A percentile compares a stretch with the other conserved stretches of the same genome.
Evolutionary conservation across 2,797 vertebrate species (phyloP).

Genomic region (Schizothorax lantsangensis): DNA sequence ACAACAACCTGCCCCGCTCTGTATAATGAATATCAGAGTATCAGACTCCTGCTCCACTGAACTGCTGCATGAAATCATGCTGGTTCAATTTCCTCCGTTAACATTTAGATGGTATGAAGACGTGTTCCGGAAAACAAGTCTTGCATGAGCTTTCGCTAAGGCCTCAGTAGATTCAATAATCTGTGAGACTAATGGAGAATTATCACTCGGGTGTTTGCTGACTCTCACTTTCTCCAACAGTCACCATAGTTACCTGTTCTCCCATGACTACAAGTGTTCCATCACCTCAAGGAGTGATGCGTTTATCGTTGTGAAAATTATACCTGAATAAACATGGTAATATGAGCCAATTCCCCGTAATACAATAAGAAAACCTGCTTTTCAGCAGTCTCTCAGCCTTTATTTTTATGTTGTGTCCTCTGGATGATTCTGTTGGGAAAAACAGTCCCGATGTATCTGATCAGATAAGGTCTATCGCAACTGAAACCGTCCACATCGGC

Average conservation of each 20-base stretch:
- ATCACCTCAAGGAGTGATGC: slow-evolving; percentile 15
- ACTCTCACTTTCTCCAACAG: slow-evolving; percentile 35
- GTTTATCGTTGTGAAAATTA: slow-evolving; percentile 21
- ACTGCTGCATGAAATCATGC: slow-evolving; percentile 4
- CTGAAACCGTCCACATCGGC: slow-evolving; percentile 36
- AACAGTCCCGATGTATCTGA: slow-evolving; percentile 43
- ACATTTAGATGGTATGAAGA: slow-evolving; percentile 18
- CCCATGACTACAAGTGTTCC: slow-evolving; percentile 19
- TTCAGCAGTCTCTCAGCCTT: background rate
- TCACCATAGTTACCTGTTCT: slow-evolving; percentile 52
- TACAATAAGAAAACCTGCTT: background rate
- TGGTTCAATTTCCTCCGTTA: slow-evolving; percentile 1
- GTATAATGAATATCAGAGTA: slow-evolving; percentile 16
- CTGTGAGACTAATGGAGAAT: slow-evolving; percentile 46
- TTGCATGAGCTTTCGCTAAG: slow-evolving; percentile 29
- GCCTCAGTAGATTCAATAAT: slow-evolving; percentile 47
- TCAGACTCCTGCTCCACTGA: slow-evolving; percentile 4
- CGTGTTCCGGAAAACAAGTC: slow-evolving; percentile 23
- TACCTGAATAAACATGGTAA: slow-evolving; percentile 12
- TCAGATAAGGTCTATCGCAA: slow-evolving; percentile 54
- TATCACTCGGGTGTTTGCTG: slow-evolving; percentile 44
- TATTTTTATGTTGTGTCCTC: slow-evolving; percentile 8
- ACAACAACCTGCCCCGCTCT: background rate
- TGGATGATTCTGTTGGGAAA: slow-evolving; percentile 20
- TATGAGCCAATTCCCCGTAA: slow-evolving; percentile 3